phyloP scores from a whole-genome alignment of 2,797 vertebrate genomes.

The Limnodromus scolopaceus region DNA sequence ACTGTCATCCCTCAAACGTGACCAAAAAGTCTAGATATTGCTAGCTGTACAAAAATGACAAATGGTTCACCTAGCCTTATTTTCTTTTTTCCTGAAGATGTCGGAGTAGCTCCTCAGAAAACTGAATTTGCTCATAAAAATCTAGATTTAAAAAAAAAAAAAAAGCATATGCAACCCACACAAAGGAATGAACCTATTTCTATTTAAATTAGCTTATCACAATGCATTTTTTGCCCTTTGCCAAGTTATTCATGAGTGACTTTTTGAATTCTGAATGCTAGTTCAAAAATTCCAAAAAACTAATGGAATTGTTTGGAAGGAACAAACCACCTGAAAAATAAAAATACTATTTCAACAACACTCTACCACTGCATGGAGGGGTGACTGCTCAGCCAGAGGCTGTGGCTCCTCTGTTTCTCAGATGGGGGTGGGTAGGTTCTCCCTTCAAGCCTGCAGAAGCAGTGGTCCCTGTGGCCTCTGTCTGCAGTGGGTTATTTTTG shows the following conservation, averaged over 20 bases:
- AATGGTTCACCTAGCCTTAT: neutral
- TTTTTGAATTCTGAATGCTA: conserved; percentile 18
- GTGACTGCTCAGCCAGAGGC: neutral
- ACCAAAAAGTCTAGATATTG: neutral
- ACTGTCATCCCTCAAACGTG: neutral
- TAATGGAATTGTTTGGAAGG: neutral
- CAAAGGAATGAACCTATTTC: conserved; percentile 30
- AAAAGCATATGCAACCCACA: neutral
- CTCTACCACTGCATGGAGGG: neutral
- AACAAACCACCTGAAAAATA: neutral
- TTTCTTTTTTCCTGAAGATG: neutral
- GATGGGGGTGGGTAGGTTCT: neutral
- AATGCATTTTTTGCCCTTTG: conserved; percentile 54
- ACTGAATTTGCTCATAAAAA: conserved; percentile 1
- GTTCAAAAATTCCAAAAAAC: neutral
- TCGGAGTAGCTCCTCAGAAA: neutral
- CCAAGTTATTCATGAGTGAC: conserved; percentile 24
- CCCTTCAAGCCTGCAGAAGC: rapidly evolving
- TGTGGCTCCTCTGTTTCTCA: neutral
- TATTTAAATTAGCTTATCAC: conserved; percentile 59
- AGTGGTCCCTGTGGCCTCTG: rapidly evolving
- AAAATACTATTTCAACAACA: neutral
- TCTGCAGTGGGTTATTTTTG: neutral
- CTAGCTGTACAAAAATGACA: neutral
- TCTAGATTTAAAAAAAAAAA: neutral